Conservation (phyloP, 2,797 vertebrate species). For the Capromys pilorides region DNA sequence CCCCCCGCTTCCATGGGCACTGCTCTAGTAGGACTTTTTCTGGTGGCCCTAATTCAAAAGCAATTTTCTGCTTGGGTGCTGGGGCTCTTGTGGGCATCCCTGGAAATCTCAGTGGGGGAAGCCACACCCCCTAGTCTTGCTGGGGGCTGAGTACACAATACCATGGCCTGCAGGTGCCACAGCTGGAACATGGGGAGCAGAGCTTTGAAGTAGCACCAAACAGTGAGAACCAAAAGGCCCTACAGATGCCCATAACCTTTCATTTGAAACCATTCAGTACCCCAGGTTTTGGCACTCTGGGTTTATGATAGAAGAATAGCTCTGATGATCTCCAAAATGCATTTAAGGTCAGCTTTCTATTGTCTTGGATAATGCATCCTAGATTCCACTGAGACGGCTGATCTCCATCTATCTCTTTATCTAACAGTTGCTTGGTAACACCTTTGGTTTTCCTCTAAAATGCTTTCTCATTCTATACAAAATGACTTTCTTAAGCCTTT, state of each 20-base stretch:
- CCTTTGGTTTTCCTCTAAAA: neutral
- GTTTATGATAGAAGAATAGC: neutral
- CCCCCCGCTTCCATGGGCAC: neutral
- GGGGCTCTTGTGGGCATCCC: neutral
- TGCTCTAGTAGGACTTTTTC: neutral
- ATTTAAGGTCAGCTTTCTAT: neutral
- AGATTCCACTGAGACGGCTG: neutral
- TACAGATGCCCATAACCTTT: neutral
- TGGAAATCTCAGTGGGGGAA: neutral
- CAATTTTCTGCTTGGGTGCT: neutral
- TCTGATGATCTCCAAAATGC: neutral
- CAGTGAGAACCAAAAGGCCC: neutral
- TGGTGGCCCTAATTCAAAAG: neutral
- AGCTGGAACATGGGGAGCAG: neutral
- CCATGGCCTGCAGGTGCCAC: neutral
- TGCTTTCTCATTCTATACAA: neutral
- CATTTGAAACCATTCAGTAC: neutral
- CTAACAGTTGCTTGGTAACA: neutral
- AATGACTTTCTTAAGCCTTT: neutral
- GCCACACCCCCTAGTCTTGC: too few relatives aligned
- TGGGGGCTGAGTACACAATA: neutral
- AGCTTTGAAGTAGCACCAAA: neutral
- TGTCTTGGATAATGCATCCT: neutral
- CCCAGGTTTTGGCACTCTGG: neutral
- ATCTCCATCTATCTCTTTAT: neutral